Conservation (phyloP, 2,113 vertebrate species). For the Nothobranchius furzeri region DNA sequence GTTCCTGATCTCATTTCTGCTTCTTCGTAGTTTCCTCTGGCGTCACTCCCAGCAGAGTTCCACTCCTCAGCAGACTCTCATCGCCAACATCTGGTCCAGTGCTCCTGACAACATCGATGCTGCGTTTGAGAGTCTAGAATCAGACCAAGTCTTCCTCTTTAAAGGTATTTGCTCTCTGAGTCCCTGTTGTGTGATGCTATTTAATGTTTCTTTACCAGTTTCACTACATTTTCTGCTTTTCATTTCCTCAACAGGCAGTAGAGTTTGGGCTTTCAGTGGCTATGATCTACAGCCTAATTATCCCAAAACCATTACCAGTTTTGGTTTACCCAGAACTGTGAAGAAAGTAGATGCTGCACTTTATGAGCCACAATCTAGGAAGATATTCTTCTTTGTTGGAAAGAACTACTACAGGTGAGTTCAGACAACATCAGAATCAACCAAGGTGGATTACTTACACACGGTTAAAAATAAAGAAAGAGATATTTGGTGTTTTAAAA, state of each 20-base stretch:
- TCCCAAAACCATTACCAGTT: slow-evolving; percentile 16
- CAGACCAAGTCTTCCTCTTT: slow-evolving; percentile 68
- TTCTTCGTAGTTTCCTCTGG: slow-evolving; percentile 84
- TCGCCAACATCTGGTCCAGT: slow-evolving; percentile 85
- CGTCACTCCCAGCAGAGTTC: slow-evolving; percentile 71
- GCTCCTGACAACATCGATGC: slow-evolving; percentile 85
- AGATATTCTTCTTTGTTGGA: slow-evolving; percentile 31
- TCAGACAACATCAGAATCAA: no score
- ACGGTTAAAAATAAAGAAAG: neutral
- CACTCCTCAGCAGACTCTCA: slow-evolving; percentile 75
- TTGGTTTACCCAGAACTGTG: slow-evolving; percentile 25
- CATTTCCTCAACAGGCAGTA: slow-evolving; percentile 6
- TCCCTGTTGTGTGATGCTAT: neutral
- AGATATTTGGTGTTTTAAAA: no score
- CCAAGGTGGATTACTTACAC: neutral
- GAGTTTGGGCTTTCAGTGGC: slow-evolving; percentile 41
- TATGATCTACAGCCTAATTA: slow-evolving; percentile 13
- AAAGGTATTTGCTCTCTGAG: slow-evolving; percentile 59
- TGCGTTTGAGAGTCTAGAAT: slow-evolving; percentile 71
- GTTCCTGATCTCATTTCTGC: neutral
- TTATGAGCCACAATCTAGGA: slow-evolving; percentile 24
- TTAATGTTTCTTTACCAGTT: neutral
- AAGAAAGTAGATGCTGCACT: slow-evolving; percentile 41
- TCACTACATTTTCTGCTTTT: no score
- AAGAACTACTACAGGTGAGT: neutral